Evolutionary conservation across 2,888 invertebrate genomes (phyloP).

Genomic region (Drosophila paranaensis): DNA sequence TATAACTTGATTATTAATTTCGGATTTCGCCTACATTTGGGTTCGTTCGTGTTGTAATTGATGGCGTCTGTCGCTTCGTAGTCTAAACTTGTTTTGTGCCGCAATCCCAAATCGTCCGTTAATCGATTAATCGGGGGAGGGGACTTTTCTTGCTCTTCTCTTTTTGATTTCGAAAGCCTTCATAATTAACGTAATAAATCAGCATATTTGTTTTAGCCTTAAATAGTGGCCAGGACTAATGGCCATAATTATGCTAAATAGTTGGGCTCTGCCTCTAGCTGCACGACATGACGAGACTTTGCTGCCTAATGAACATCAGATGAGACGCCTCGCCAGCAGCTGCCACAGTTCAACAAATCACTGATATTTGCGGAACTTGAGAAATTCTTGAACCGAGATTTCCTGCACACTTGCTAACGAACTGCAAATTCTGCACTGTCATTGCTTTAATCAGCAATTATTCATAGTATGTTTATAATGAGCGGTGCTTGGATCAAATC

Average conservation of each 20-base stretch:
- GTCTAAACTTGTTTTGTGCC: conserved; percentile 8
- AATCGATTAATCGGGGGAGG: conserved; percentile 27
- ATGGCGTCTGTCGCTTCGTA: conserved; percentile 15
- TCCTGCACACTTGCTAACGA: conserved; percentile 26
- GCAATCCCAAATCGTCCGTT: conserved; percentile 14
- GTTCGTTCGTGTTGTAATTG: conserved; percentile 9
- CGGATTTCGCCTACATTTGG: conserved; percentile 5
- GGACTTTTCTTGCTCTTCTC: neutral
- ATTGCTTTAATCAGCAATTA: conserved; percentile 29
- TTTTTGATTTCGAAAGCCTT: neutral
- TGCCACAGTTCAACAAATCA: conserved; percentile 1
- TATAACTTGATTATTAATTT: conserved; percentile 37
- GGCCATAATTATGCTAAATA: conserved; percentile 13
- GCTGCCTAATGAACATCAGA: neutral
- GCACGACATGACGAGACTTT: neutral
- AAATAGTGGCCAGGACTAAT: conserved; percentile 5
- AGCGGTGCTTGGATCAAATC: neutral
- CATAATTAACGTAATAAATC: conserved; percentile 38
- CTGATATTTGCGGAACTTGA: conserved; percentile 23
- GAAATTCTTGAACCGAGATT: conserved; percentile 13
- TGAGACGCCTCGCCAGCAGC: conserved; percentile 1
- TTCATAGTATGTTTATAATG: conserved; percentile 11
- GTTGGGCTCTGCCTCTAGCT: conserved; percentile 5
- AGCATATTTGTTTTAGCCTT: conserved; percentile 18
- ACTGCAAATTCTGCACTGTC: conserved; percentile 39